Conservation (phyloP, 2,113 vertebrate genomes). For the Chrysochloris asiatica region DNA sequence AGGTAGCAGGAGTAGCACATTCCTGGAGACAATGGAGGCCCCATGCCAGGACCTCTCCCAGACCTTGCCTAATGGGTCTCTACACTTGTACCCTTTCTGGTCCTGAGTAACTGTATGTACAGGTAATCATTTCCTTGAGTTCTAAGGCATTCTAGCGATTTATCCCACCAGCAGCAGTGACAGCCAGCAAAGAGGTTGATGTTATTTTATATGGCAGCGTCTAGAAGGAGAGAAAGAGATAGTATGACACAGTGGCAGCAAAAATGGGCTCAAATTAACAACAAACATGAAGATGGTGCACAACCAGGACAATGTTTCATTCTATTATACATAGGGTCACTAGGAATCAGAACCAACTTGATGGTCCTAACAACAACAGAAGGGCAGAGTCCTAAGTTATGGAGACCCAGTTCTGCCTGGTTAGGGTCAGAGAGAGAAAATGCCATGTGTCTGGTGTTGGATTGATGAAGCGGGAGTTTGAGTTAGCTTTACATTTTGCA, state of each 20-base stretch:
- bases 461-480: not conserved
- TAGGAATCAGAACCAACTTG: too few relatives aligned
- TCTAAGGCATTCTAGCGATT: not conserved
- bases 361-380: too few relatives aligned
- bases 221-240: not conserved
- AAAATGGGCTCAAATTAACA: too few relatives aligned
- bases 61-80: not conserved
- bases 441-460: not conserved
- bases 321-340: too few relatives aligned
- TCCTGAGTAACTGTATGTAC: not conserved
- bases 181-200: not conserved
- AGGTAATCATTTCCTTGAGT: not conserved
- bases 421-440: not conserved
- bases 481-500: not conserved
- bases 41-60: not conserved
- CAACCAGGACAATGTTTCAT: too few relatives aligned
- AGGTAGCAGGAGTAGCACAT: too few relatives aligned
- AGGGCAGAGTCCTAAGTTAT: not conserved
- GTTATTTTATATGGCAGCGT: not conserved
- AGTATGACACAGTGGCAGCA: too few relatives aligned
- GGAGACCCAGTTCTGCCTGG: not conserved
- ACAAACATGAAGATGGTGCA: too few relatives aligned
- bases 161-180: not conserved
- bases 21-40: not conserved
- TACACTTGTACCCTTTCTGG: not conserved